A percentile compares a stretch with the other conserved stretches of the same genome.
phyloP scores from a whole-genome alignment of 2,797 vertebrate genomes.

The Sternarchorhynchus goeldii region DNA sequence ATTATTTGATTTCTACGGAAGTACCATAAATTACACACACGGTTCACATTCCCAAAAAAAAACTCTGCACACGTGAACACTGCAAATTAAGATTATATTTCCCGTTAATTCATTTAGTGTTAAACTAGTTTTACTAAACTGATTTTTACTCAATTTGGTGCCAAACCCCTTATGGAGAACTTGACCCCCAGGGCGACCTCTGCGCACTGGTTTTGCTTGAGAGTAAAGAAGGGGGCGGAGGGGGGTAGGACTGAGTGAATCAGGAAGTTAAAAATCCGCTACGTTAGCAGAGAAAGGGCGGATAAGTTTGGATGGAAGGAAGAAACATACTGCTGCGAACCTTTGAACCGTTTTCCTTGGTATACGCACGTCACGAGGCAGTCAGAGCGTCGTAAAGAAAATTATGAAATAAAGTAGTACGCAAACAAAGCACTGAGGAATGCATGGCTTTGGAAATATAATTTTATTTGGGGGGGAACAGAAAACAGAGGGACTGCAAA shows the following conservation, averaged over 20 bases:
- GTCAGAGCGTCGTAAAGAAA: slow-evolving; percentile 21
- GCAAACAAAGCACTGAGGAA: background rate
- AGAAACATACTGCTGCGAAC: slow-evolving; percentile 61
- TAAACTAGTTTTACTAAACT: background rate
- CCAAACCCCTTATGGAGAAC: background rate
- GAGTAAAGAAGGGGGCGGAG: background rate
- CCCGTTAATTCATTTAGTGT: background rate
- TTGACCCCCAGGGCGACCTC: too few relatives aligned
- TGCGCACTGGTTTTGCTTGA: background rate
- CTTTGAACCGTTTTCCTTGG: slow-evolving; percentile 75
- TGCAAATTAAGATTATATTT: too few relatives aligned
- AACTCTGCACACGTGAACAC: too few relatives aligned
- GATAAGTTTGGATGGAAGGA: slow-evolving; percentile 59
- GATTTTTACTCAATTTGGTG: background rate
- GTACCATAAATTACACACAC: too few relatives aligned
- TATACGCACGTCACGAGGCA: slow-evolving; percentile 75
- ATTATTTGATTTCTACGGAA: too few relatives aligned
- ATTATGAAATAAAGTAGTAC: slow-evolving; percentile 14
- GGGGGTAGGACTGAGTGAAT: slow-evolving; percentile 33
- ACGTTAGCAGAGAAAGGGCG: slow-evolving; percentile 68
- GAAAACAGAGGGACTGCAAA: slow-evolving; percentile 12
- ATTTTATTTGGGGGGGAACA: background rate
- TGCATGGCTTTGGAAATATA: background rate
- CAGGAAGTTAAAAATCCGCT: slow-evolving; percentile 76
- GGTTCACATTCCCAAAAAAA: too few relatives aligned